Percentiles rank a stretch among this genome's conserved stretches.
These are phyloP conservation scores for Schlechtendalia chinensis DNA, from an alignment of 1,140 invertebrate genomes.

Conservation along the genomic window DNA sequence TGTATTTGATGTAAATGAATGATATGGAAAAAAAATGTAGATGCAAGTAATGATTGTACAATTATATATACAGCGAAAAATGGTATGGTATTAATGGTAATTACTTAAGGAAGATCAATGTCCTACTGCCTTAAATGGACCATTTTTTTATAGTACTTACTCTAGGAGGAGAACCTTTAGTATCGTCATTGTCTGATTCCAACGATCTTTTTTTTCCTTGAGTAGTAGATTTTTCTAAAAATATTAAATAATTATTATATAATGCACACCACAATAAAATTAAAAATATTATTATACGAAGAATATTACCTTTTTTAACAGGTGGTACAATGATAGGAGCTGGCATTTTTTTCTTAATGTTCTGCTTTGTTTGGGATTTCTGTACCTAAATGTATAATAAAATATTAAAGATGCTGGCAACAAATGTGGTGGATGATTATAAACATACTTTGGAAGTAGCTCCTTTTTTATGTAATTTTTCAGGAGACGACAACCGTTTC, in stretches of 20 bases:
- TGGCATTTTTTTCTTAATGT: constrained; percentile 29
- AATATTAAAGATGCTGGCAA: neutral
- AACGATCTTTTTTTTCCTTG: constrained; percentile 38
- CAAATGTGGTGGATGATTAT: too few relatives aligned
- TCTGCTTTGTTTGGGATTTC: constrained; percentile 11
- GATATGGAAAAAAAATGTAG: too few relatives aligned
- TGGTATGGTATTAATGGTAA: too few relatives aligned
- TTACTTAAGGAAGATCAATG: too few relatives aligned
- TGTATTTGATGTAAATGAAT: too few relatives aligned
- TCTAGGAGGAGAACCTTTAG: constrained; percentile 24
- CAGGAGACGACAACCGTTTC: neutral
- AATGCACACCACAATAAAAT: too few relatives aligned
- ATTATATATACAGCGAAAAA: too few relatives aligned
- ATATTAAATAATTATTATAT: too few relatives aligned
- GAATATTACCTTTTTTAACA: constrained; percentile 34
- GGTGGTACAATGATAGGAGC: neutral
- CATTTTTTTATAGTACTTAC: too few relatives aligned
- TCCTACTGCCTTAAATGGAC: too few relatives aligned
- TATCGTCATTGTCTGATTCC: constrained; percentile 14
- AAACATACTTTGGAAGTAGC: neutral
- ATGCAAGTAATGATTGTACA: too few relatives aligned
- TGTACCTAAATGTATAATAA: neutral
- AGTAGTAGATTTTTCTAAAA: constrained; percentile 28
- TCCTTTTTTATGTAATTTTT: constrained; percentile 23
- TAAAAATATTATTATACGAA: too few relatives aligned